Conservation (phyloP, 2,888 invertebrate species). For the Pseudococcus viburni region DNA sequence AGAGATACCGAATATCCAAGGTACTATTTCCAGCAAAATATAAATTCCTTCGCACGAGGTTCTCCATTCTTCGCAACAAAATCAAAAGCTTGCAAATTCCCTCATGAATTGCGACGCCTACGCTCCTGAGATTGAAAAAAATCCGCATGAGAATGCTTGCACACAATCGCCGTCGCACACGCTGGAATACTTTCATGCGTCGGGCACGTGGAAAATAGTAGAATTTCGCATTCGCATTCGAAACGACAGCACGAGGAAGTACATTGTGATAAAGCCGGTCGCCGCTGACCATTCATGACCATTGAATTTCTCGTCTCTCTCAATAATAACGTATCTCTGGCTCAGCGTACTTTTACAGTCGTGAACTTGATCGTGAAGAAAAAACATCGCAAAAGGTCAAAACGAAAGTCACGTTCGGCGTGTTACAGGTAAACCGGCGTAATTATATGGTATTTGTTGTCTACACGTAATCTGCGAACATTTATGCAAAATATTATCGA, state of each 20-base stretch:
- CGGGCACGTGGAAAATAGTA: neutral
- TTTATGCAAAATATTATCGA: slow-evolving; percentile 11
- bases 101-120: neutral
- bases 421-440: slow-evolving; percentile 41
- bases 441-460: slow-evolving; percentile 33
- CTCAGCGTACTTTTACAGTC: neutral
- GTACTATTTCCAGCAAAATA: too few species aligned
- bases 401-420: slow-evolving; percentile 34
- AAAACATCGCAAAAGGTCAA: slow-evolving; percentile 30
- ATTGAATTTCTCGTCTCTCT: slow-evolving; percentile 8
- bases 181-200: slow-evolving; percentile 23
- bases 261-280: neutral
- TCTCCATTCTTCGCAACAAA: neutral
- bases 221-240: slow-evolving; percentile 8
- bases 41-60: neutral
- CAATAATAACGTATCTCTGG: too few species aligned
- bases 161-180: too few species aligned
- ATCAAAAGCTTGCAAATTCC: neutral
- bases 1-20: too few species aligned
- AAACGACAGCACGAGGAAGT: neutral
- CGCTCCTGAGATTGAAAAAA: neutral
- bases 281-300: slow-evolving; percentile 1
- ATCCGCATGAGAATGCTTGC: neutral
- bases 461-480: neutral
- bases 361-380: slow-evolving; percentile 55